Base-by-base conservation (phyloP, 2,113 vertebrate species). In the Podilymbus podiceps region DNA sequence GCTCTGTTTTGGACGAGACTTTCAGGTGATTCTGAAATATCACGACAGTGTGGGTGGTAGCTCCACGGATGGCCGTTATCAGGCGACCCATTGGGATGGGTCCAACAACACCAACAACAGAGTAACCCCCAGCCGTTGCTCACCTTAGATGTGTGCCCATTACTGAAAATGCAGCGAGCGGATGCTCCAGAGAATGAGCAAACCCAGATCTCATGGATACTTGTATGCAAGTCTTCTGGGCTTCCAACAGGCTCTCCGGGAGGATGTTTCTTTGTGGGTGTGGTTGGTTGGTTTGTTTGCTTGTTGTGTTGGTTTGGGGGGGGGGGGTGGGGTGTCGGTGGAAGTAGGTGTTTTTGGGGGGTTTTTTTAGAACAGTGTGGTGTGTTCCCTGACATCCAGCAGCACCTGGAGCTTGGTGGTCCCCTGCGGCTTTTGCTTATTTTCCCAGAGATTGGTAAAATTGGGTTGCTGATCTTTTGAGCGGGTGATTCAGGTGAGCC, bases 31-130 rank as follows among this genome's bases (percentile, higher is more conserved):
- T n/a, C 46, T 76, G 33, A 77, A 93, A 52, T n/a, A 58, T 63
- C 15, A 46, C 35, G 79, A 44, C 84, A 79, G 27, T 27, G 35
- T 1, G 19, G 22, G 35, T 47, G 56, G 8, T 44, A 31, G 49
- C 77, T 74, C 23, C n/a, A 79, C 35, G 40, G 67, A 30, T 4
- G 24, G 35, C 6, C 11, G 63, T 78, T 73, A 12, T 56, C 25
- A 9, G n/a, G 31, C 9, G 16, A 47, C 42, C 12, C 40, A 2
- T 35, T 4, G 20, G 21, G 30, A 14, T 27, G 6, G 42, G n/a
- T n/a, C n/a, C n/a, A n/a, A n/a, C n/a, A n/a, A n/a, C n/a, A n/a
- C 10, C 3, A 6, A 0, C 1, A 5, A 35, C 25, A 14, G 24
- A 88, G 31, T 50, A 53, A 58, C 30, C 59, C 20, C 3, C 5